A percentile compares a stretch with the other conserved stretches of the same genome.
Evolutionary conservation across 2,888 invertebrate species (phyloP).

Genomic region (Stomorhina lunata): DNA sequence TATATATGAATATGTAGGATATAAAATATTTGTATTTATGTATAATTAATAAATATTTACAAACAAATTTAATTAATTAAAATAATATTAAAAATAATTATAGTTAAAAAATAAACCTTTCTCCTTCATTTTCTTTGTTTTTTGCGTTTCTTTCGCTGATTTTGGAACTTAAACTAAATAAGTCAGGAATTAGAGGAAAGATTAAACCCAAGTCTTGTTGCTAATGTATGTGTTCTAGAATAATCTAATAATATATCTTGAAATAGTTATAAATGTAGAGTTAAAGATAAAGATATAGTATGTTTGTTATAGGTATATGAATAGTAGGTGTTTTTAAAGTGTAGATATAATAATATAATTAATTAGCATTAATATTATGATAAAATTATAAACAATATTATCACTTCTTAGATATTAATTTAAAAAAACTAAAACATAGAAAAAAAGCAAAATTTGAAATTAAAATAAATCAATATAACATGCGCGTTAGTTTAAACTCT

Average conservation of each 20-base stretch:
- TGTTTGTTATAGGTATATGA: neutral
- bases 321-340: neutral
- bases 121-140: too few species aligned
- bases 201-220: too few species aligned
- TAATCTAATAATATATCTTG: too few species aligned
- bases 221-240: too few species aligned
- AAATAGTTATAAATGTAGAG: too few species aligned
- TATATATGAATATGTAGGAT: neutral
- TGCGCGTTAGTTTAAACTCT: conserved; percentile 47
- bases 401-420: conserved; percentile 27
- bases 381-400: conserved; percentile 43
- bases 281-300: too few species aligned
- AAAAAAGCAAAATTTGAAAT: neutral
- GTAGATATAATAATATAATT: neutral
- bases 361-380: neutral
- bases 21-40: conserved; percentile 15
- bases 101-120: conserved; percentile 21
- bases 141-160: conserved; percentile 12
- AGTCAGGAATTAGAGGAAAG: conserved; percentile 8
- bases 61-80: conserved; percentile 37
- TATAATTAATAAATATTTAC: conserved; percentile 49
- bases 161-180: conserved; percentile 18
- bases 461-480: conserved; percentile 40
- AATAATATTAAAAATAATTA: conserved; percentile 26
- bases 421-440: conserved; percentile 15